Percentiles rank a stretch among this genome's conserved stretches.
Evolutionary conservation across 2,797 vertebrate species (phyloP).

Genomic region (Euphonia xanthogaster): DNA sequence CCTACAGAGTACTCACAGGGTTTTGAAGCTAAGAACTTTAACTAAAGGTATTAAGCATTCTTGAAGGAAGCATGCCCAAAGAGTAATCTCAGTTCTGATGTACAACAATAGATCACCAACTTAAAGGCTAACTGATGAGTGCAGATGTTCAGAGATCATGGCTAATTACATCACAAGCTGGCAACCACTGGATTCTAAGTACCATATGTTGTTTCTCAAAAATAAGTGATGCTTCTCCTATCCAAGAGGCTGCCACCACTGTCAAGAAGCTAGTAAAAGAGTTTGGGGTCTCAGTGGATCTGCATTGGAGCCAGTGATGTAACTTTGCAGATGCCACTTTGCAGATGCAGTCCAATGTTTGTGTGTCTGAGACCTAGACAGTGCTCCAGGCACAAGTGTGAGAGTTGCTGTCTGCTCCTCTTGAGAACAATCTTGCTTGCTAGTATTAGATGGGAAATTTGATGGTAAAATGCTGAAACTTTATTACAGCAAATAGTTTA

Average conservation of each 20-base stretch:
- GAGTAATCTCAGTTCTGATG: not conserved
- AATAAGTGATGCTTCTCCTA: conserved; percentile 36
- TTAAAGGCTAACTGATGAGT: conserved; percentile 52
- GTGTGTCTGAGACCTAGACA: not conserved
- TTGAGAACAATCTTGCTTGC: not conserved
- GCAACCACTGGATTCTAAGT: conserved; percentile 59
- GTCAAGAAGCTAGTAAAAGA: conserved; percentile 27
- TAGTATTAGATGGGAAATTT: not conserved
- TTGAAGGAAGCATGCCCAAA: conserved; percentile 20
- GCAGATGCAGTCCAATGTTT: not conserved
- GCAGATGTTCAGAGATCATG: conserved; percentile 58
- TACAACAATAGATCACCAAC: conserved; percentile 55
- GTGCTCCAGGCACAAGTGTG: not conserved
- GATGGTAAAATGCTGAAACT: not conserved
- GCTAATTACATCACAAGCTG: conserved; percentile 66
- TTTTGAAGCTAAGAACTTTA: conserved; percentile 49
- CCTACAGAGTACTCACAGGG: not conserved
- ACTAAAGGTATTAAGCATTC: conserved; percentile 23
- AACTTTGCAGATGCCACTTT: not conserved
- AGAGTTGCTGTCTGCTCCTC: not conserved
- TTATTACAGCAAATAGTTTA: not conserved
- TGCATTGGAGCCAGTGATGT: not conserved
- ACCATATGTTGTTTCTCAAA: conserved; percentile 59
- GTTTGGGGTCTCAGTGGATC: not conserved
- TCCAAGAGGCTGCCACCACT: conserved; percentile 37